Evolutionary conservation across 2,797 vertebrate genomes (phyloP).

Genomic region (Onychomys arenicola): DNA sequence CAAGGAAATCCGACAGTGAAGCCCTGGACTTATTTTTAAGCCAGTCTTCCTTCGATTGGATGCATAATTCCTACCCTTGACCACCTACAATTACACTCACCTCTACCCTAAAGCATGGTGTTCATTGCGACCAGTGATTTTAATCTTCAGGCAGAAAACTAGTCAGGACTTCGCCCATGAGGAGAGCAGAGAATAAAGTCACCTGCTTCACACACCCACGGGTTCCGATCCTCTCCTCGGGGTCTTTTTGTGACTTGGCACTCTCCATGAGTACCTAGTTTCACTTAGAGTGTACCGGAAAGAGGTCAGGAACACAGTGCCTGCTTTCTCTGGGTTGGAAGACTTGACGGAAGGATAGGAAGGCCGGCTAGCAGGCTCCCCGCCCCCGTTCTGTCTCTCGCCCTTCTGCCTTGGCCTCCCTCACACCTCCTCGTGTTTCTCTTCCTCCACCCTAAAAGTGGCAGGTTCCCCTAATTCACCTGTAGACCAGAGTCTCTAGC

Average conservation of each 20-base stretch:
- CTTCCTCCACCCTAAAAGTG: not conserved
- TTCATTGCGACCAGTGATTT: conserved; percentile 72
- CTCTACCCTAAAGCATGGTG: conserved; percentile 73
- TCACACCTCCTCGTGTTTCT: not conserved
- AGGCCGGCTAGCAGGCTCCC: not conserved
- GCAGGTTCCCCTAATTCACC: not conserved
- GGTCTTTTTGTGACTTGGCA: not conserved
- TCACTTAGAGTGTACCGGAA: not conserved
- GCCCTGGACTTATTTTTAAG: conserved; percentile 74
- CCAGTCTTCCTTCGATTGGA: conserved; percentile 54
- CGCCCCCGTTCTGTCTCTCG: not conserved
- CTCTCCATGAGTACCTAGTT: not conserved
- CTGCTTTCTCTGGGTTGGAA: not conserved
- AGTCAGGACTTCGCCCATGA: conserved; percentile 50
- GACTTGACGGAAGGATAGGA: not conserved
- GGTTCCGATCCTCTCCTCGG: not conserved
- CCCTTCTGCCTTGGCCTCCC: conserved; percentile 16
- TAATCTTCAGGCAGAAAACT: conserved; percentile 70
- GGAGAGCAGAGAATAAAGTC: conserved; percentile 52
- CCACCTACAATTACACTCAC: conserved; percentile 70
- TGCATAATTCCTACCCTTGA: conserved; percentile 52
- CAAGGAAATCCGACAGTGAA: not conserved
- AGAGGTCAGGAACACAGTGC: not conserved
- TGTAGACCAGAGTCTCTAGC: not conserved
- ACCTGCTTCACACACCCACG: conserved; percentile 15